Evolutionary conservation across 2,888 invertebrate species (phyloP).

Genomic region (Tipula lateralis): DNA sequence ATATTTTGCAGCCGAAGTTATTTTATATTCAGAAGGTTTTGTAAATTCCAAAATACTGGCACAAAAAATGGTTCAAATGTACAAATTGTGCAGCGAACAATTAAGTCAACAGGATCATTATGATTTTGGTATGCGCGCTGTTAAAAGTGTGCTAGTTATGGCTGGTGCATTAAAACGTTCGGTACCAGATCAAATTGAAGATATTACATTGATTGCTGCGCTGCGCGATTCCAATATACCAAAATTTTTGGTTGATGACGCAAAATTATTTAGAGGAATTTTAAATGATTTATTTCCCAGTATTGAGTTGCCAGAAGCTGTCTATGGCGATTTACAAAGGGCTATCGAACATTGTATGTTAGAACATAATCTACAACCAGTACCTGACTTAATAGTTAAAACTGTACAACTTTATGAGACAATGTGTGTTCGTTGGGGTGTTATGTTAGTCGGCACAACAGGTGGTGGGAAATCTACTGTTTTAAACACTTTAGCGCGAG

Average conservation of each 20-base stretch:
- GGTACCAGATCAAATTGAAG: slow-evolving; percentile 77
- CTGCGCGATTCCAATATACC: slow-evolving; percentile 85
- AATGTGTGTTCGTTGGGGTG: slow-evolving; percentile 86
- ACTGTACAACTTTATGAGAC: slow-evolving; percentile 85
- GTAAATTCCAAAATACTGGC: slow-evolving; percentile 83
- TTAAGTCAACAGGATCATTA: slow-evolving; percentile 89
- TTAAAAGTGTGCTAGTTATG: slow-evolving; percentile 90
- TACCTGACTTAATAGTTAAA: slow-evolving; percentile 62
- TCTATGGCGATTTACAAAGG: slow-evolving; percentile 70
- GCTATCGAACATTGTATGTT: slow-evolving; percentile 56
- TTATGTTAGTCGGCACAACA: slow-evolving; percentile 87
- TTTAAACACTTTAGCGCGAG: slow-evolving; percentile 66
- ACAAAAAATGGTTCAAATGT: slow-evolving; percentile 89
- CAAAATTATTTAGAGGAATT: slow-evolving; percentile 78
- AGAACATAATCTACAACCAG: slow-evolving; percentile 61
- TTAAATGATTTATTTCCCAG: slow-evolving; percentile 87
- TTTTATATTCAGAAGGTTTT: slow-evolving; percentile 89
- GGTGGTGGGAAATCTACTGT: slow-evolving; percentile 81
- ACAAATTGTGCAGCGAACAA: slow-evolving; percentile 85
- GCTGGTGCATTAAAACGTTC: slow-evolving; percentile 83
- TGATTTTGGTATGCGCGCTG: slow-evolving; percentile 90
- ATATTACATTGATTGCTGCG: slow-evolving; percentile 77
- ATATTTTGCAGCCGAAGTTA: slow-evolving; percentile 65
- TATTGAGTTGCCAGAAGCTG: slow-evolving; percentile 68
- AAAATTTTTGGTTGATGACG: slow-evolving; percentile 82